These are phyloP conservation scores for Chorisops tibialis DNA, from an alignment of 2,888 invertebrate genomes.

Conservation along the genomic window DNA sequence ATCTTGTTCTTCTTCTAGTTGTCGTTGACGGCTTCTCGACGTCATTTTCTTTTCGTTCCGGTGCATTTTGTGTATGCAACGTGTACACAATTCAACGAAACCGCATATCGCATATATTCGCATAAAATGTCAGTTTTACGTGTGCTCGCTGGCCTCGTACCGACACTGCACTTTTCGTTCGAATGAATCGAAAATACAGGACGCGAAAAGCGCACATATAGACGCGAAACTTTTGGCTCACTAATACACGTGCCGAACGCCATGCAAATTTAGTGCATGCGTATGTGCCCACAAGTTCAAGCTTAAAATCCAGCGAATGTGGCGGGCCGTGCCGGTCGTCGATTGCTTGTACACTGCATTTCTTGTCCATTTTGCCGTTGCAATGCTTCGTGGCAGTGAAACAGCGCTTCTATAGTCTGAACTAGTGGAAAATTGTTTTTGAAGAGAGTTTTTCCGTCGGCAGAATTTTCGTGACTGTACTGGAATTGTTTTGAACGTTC, in stretches of 20 bases:
- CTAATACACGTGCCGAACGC: conserved; percentile 9
- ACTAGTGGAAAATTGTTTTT: no score
- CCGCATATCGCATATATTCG: no score
- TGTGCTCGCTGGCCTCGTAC: no score
- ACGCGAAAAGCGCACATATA: not conserved
- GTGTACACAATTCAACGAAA: conserved; percentile 3
- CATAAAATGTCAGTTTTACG: no score
- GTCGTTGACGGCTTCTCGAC: not conserved
- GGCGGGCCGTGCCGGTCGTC: conserved; percentile 22
- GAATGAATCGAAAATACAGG: no score
- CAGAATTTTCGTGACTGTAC: no score
- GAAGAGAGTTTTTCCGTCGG: no score
- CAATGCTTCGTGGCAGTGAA: not conserved
- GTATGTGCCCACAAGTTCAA: conserved; percentile 27
- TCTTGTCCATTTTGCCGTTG: conserved; percentile 15
- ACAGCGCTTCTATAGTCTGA: no score
- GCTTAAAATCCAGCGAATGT: conserved; percentile 2
- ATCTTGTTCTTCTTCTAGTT: conserved; percentile 25
- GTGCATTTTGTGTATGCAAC: conserved; percentile 22
- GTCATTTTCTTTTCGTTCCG: conserved; percentile 10
- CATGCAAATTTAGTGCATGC: conserved; percentile 28
- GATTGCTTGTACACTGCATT: conserved; percentile 7
- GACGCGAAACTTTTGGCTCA: not conserved
- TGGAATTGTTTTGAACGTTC: no score
- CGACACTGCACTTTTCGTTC: no score